phyloP scores from a whole-genome alignment of 37 sponge, comb jelly and placozoan genomes.

The Geodia barretti region DNA sequence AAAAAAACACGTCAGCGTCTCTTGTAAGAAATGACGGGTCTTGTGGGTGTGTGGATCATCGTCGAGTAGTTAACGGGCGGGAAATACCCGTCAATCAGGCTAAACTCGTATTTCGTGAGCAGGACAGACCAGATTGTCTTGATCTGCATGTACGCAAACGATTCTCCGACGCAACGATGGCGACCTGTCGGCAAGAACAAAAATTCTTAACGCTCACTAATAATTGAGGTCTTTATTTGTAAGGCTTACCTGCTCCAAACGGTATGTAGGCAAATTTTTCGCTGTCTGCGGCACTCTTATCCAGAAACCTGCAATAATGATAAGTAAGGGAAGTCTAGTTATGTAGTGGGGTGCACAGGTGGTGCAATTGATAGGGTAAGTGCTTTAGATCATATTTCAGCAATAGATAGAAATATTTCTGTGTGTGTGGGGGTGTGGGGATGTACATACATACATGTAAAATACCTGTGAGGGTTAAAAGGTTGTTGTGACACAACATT shows the following conservation, averaged over 20 bases:
- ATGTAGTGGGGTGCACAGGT: no score
- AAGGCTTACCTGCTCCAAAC: conserved; percentile 86
- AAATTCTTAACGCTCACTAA: no score
- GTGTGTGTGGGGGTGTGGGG: no score
- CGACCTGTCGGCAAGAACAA: conserved; percentile 65
- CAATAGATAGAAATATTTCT: no score
- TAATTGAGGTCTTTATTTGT: no score
- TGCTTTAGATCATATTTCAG: no score
- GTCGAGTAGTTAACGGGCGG: conserved; percentile 86
- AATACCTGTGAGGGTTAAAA: no score
- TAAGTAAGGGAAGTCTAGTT: no score
- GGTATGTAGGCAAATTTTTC: conserved; percentile 90
- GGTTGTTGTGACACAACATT: no score
- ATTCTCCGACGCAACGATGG: conserved; percentile 88
- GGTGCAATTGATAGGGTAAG: no score
- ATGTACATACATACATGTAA: no score
- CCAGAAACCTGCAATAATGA: conserved; percentile 35
- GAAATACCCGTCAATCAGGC: conserved; percentile 76
- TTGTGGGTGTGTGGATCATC: conserved; percentile 90
- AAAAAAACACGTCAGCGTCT: not conserved
- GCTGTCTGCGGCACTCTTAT: conserved; percentile 26
- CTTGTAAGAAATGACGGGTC: conserved; percentile 70
- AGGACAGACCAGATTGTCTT: conserved; percentile 88
- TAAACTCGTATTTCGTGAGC: conserved; percentile 84
- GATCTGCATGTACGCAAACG: conserved; percentile 89